Percentiles rank a stretch among this genome's conserved stretches.
phyloP scores from a whole-genome alignment of 2,797 vertebrate genomes.

The Australoheros facetus region DNA sequence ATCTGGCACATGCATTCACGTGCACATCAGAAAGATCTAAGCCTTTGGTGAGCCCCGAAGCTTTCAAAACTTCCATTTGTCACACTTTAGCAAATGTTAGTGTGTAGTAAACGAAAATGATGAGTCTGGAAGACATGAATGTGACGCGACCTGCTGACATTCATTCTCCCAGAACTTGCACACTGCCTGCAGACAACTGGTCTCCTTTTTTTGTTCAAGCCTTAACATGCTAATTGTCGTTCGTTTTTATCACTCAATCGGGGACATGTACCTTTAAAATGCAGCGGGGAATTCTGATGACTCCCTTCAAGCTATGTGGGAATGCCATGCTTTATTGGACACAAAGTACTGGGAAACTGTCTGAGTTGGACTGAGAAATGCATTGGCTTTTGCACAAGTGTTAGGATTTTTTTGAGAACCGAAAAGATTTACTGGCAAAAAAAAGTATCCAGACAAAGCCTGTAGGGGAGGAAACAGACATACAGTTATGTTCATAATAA shows the following conservation, averaged over 20 bases:
- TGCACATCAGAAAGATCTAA: background rate
- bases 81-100: background rate
- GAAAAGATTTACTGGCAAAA: conserved; percentile 15
- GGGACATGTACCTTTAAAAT: conserved; percentile 24
- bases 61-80: no score
- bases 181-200: background rate
- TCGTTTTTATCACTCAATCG: conserved; percentile 44
- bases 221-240: conserved; percentile 11
- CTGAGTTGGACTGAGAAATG: conserved; percentile 9
- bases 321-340: conserved; percentile 48
- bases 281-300: conserved; percentile 24
- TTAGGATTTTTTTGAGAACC: background rate
- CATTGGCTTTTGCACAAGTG: conserved; percentile 17
- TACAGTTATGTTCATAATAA: no score
- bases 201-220: conserved; percentile 3
- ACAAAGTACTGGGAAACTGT: conserved; percentile 41
- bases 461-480: conserved; percentile 4
- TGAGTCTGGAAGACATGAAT: background rate
- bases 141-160: background rate
- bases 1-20: background rate
- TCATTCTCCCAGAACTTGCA: background rate
- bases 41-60: no score
- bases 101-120: background rate
- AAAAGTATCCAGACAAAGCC: conserved; percentile 4
- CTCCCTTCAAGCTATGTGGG: conserved; percentile 28